Conservation (phyloP, 2,797 vertebrate species). For the Vultur gryphus region DNA sequence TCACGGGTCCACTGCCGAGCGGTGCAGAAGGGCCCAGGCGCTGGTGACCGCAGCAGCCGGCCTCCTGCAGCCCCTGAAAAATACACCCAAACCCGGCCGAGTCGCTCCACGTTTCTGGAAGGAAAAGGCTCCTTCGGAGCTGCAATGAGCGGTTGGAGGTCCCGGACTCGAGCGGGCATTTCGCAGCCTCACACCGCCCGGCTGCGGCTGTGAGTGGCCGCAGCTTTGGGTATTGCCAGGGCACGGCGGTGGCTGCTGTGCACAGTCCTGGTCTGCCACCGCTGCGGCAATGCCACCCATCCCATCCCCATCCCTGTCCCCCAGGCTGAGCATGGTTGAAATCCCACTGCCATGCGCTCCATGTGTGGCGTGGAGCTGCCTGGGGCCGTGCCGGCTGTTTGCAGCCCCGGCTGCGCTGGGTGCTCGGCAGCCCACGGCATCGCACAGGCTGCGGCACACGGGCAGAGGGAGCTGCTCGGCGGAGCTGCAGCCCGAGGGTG, state of each 20-base stretch:
- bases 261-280: background rate
- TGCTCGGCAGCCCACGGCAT: background rate
- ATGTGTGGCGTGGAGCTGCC: background rate
- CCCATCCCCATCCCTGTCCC: background rate
- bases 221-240: background rate
- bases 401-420: background rate
- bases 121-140: background rate
- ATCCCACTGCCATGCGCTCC: background rate
- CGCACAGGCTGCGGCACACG: background rate
- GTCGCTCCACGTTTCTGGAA: background rate
- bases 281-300: fast-evolving
- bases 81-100: background rate
- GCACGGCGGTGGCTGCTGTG: background rate
- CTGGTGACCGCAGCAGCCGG: fast-evolving
- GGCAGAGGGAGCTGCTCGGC: background rate
- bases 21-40: background rate
- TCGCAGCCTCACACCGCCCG: background rate
- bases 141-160: background rate
- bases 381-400: background rate
- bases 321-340: background rate
- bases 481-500: background rate
- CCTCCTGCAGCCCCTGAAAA: background rate
- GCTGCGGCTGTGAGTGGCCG: background rate
- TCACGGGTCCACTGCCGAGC: background rate
- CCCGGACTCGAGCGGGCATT: fast-evolving